Conservation (phyloP, 1,140 invertebrate species). For the Acromyrmex charruanus region DNA sequence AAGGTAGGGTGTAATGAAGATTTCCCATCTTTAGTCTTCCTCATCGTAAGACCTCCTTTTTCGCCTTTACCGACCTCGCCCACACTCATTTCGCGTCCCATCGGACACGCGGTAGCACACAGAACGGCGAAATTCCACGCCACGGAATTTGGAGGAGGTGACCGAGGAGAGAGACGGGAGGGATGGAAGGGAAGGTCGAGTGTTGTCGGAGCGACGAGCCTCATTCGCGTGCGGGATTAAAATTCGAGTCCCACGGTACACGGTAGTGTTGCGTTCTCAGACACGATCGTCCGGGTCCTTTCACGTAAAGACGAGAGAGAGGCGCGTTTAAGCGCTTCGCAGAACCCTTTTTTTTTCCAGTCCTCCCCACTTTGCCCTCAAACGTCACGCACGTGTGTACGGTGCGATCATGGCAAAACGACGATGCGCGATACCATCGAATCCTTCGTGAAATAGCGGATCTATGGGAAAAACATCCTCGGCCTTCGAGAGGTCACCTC, state of each 20-base stretch:
- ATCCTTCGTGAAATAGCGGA: constrained; percentile 34
- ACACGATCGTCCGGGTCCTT: constrained; percentile 74
- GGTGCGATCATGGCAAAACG: constrained; percentile 36
- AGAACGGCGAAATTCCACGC: constrained; percentile 58
- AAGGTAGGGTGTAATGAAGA: background rate
- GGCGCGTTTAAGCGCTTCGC: constrained; percentile 75
- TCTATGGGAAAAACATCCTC: constrained; percentile 47
- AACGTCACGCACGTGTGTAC: constrained; percentile 78
- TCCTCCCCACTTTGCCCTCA: constrained; percentile 20
- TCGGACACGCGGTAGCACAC: constrained; percentile 35
- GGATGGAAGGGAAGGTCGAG: constrained; percentile 4
- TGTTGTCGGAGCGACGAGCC: constrained; percentile 64
- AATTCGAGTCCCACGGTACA: constrained; percentile 83
- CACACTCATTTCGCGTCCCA: constrained; percentile 44
- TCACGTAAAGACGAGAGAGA: constrained; percentile 59
- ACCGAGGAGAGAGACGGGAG: background rate
- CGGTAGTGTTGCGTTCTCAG: constrained; percentile 80
- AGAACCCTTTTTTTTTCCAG: constrained; percentile 75
- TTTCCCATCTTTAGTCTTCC: background rate
- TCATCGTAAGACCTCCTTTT: background rate
- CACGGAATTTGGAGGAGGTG: constrained; percentile 30
- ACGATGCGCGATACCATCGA: constrained; percentile 17
- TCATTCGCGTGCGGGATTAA: constrained; percentile 83
- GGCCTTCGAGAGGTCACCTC: constrained; percentile 41
- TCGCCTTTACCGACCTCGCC: constrained; percentile 23